A percentile compares a stretch with the other conserved stretches of the same genome.
Conservation (phyloP, 2,113 vertebrate genomes). For the Pterocles gutturalis region DNA sequence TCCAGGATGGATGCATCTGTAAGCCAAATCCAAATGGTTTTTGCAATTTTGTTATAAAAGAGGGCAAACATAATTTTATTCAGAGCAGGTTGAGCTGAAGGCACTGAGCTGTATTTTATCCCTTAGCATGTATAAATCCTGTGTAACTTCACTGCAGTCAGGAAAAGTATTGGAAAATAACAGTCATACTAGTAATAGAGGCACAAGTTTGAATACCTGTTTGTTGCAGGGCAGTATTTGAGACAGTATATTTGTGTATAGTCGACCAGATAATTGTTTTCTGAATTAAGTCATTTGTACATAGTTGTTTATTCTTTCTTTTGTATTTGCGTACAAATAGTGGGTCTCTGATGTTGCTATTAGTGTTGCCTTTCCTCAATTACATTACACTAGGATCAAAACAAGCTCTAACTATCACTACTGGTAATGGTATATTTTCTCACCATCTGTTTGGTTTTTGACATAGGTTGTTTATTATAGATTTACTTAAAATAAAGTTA, state of each 20-base stretch:
- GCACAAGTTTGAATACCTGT: neutral
- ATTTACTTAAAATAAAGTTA: neutral
- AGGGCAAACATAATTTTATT: fast-evolving
- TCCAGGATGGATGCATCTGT: neutral
- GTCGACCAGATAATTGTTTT: neutral
- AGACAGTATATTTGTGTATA: neutral
- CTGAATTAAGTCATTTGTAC: neutral
- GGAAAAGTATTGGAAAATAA: neutral
- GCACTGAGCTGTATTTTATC: neutral
- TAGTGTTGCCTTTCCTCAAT: neutral
- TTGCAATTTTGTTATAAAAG: neutral
- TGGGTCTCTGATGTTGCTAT: neutral
- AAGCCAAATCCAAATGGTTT: neutral
- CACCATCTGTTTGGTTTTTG: neutral
- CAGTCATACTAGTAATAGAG: neutral
- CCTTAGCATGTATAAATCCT: neutral
- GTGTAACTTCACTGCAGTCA: neutral
- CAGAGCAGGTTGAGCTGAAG: neutral
- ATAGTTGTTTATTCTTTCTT: neutral
- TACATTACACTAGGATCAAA: neutral
- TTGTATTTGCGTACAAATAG: neutral
- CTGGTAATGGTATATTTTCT: neutral
- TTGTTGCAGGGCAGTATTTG: neutral
- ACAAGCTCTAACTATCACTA: neutral
- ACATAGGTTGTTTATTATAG: neutral